Base-by-base conservation (phyloP, 2,113 vertebrate species). In the Helogale parvula region DNA sequence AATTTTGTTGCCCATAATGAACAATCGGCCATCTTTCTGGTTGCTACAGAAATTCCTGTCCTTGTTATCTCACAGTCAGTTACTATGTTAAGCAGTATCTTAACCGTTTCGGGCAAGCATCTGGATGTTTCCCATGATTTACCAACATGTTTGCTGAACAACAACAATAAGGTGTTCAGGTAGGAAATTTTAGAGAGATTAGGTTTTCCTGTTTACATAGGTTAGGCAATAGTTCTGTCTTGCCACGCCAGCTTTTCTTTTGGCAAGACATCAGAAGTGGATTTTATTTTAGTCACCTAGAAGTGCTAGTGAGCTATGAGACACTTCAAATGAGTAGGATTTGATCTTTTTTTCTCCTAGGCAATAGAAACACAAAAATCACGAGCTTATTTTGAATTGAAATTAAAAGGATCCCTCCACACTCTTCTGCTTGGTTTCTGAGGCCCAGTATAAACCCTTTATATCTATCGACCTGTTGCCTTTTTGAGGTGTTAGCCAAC, bases 131-230 rank as follows among this genome's bases (percentile, higher is more conserved):
- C 88, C 86, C 97, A 95, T 93, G 92, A 97, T 54, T 94, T 76
- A 94, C 60, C 93, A 85, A 38, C 41, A n/a, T 3, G 52, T 50
- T 96, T 90, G 76, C 76, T 68, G 29, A 95, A 97, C 95, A 0
- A 1, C 94, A 93, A 50, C 21, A 92, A 38, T 4, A 97, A 74
- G 50, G 74, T 97, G 41, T 45, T 98, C 95, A 97, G 95, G 94
- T 98, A 97, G 96, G 97, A 98, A 98, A 83, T 76, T 97, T 98
- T 23, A 97, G 95, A 98, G 94, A 98, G 81, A 71, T 45, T 71
- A 52, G 87, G 96, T 96, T 98, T 99, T 99, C 98, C 98, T 99
- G 98, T 99, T 98, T 98, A 98, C 79, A 5, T 4, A 90, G 54
- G 25, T 11, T 65, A 96, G 76, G 95, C 91, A 97, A 97, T 88